These are phyloP conservation scores for Argynnis bischoffii DNA, from an alignment of 2,888 invertebrate genomes.

Conservation along the genomic window DNA sequence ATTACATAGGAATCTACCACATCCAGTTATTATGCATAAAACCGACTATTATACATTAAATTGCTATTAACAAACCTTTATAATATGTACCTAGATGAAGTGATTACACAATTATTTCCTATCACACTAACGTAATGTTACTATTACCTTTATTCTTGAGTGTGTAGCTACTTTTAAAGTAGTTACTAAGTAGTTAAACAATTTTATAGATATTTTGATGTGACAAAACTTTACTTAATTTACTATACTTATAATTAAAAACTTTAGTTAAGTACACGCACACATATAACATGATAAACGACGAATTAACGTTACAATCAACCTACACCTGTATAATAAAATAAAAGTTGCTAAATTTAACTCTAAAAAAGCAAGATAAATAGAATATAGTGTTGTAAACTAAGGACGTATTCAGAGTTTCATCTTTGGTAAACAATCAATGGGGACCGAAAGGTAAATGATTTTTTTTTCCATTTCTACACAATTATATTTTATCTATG, in stretches of 20 bases:
- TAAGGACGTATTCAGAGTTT: conserved; percentile 30
- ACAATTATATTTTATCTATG: neutral
- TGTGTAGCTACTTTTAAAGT: neutral
- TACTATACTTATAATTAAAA: conserved; percentile 3
- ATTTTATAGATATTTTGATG: neutral
- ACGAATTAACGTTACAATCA: neutral
- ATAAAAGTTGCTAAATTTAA: neutral
- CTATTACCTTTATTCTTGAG: neutral
- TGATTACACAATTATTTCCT: neutral
- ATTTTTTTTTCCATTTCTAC: neutral
- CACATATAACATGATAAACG: conserved; percentile 1
- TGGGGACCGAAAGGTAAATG: conserved; percentile 18
- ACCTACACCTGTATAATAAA: neutral
- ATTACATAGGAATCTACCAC: conserved; percentile 18
- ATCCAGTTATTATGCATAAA: conserved; percentile 21
- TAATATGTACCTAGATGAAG: conserved; percentile 1
- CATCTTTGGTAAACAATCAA: conserved; percentile 36
- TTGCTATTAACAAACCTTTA: conserved; percentile 6
- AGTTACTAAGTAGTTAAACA: neutral
- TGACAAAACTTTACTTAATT: neutral
- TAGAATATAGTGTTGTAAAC: conserved; percentile 18
- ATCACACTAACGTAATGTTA: conserved; percentile 2
- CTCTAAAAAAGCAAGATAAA: conserved; percentile 12
- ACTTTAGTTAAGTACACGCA: conserved; percentile 17
- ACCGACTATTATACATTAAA: conserved; percentile 4